Evolutionary conservation across 1,140 invertebrate species (phyloP), one percentile per base, ranked within the genome.

Genomic region (Drosophila sechellia): DNA sequence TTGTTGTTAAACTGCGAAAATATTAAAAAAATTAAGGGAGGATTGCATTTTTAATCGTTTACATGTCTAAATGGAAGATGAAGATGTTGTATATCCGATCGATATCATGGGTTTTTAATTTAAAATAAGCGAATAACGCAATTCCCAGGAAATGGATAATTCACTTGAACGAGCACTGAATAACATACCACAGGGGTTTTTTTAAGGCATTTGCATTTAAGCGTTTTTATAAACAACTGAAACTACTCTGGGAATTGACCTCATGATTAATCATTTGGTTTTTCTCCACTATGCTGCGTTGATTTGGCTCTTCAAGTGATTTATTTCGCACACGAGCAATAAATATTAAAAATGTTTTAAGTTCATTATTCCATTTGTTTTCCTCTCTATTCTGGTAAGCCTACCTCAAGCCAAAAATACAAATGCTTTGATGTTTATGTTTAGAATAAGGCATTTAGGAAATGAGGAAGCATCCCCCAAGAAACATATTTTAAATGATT

Each of bases 281-380:
- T 56, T 69, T 40, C 42, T 25, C 56, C 50, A 56, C 50, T 48
- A 25, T 22, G 37, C 22, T 40, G 11, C 49, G n/a, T 11, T 55
- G 61, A 66, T 37, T 15, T 35, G 52, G 37, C 49, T 20, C 3
- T 39, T 56, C 43, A 49, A 70, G 43, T 70, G 66, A 70, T 70
- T 70, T 70, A 70, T 69, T 49, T 56, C 20, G 27, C 64, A 57
- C 50, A 48, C 64, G 10, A 57, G 50, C 50, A 43, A 70, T 69
- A 57, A 70, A 70, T 69, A 70, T 56, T 70, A 70, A 56, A 69
- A 70, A 70, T 70, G 65, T 56, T 69, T 48, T 15, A 48, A 69
- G 50, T 69, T 70, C 56, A 35, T 34, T 48, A 40, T 48, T 12
- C 25, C 8, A 20, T 12, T n/a, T 13, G 31, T 1, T 15, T 31